A percentile compares a stretch with the other conserved stretches of the same genome.
Conservation (phyloP, 1,140 invertebrate species). For the Antheraea mylitta region DNA sequence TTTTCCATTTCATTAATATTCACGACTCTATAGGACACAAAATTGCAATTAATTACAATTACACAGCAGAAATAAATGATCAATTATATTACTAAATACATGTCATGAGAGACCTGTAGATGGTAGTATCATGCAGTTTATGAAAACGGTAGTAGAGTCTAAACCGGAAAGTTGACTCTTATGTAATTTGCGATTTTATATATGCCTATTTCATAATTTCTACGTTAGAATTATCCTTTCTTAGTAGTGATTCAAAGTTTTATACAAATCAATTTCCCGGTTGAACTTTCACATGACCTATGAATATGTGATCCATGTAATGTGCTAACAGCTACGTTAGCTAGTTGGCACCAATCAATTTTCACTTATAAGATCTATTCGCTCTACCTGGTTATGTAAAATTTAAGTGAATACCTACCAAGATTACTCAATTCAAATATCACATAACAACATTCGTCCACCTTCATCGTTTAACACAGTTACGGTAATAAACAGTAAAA, state of each 20-base stretch:
- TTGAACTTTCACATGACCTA: constrained; percentile 12
- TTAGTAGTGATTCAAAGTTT: not conserved
- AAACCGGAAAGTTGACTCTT: too few relatives aligned
- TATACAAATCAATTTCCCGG: constrained; percentile 1
- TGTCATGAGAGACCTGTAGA: too few relatives aligned
- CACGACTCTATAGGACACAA: too few relatives aligned
- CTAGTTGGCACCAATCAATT: constrained; percentile 9
- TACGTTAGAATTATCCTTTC: not conserved
- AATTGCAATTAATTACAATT: too few relatives aligned
- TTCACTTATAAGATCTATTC: constrained; percentile 16
- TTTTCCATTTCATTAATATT: too few relatives aligned
- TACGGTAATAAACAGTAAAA: constrained; percentile 11
- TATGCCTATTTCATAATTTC: not conserved
- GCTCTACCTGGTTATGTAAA: constrained; percentile 21
- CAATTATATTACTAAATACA: too few relatives aligned
- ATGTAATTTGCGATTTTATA: not conserved
- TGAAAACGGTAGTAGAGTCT: too few relatives aligned
- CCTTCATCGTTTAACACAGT: constrained; percentile 16
- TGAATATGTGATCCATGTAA: constrained; percentile 2
- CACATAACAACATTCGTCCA: constrained; percentile 19
- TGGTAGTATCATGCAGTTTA: too few relatives aligned
- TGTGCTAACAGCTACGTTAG: not conserved
- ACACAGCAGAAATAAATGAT: too few relatives aligned
- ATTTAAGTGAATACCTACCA: constrained; percentile 20
- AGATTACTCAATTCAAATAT: constrained; percentile 24